phyloP scores from a whole-genome alignment of 2,888 invertebrate genomes.

The Nemoura dubitans region DNA sequence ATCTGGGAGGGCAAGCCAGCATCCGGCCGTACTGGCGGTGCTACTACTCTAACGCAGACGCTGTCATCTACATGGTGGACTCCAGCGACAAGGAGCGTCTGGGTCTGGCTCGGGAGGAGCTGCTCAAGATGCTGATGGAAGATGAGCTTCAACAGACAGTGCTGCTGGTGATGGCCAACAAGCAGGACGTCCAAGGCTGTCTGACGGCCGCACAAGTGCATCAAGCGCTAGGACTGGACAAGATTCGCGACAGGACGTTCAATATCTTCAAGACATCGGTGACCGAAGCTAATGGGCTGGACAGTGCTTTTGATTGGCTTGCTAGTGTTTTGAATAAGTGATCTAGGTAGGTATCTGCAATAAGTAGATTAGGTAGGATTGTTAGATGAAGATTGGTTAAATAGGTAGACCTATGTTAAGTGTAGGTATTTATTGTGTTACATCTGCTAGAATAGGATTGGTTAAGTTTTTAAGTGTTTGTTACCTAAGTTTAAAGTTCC shows the following conservation, averaged over 20 bases:
- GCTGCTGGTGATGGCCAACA: conserved; percentile 38
- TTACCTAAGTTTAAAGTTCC: too few species aligned
- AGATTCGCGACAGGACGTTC: background rate
- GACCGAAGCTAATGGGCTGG: background rate
- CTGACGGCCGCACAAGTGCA: conserved; percentile 10
- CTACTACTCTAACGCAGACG: conserved; percentile 31
- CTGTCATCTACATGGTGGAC: conserved; percentile 41
- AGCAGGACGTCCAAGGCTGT: conserved; percentile 15
- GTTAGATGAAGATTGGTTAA: too few species aligned
- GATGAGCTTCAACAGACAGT: conserved; percentile 8
- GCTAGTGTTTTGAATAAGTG: background rate
- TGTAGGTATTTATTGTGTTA: too few species aligned
- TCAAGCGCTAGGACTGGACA: conserved; percentile 3
- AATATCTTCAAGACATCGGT: conserved; percentile 16
- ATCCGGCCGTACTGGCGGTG: conserved; percentile 36
- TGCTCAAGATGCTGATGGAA: conserved; percentile 33
- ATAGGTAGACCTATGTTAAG: too few species aligned
- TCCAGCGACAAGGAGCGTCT: conserved; percentile 32
- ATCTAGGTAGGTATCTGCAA: too few species aligned
- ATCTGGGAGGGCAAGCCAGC: conserved; percentile 39
- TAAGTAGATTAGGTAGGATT: too few species aligned
- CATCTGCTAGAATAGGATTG: too few species aligned
- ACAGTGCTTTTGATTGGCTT: background rate
- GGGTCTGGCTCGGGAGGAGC: background rate
- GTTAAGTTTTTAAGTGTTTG: too few species aligned